Evolutionary conservation across 2,888 invertebrate genomes (phyloP), one percentile per base, ranked within the genome.

Genomic region (Brachylomia viminalis): DNA sequence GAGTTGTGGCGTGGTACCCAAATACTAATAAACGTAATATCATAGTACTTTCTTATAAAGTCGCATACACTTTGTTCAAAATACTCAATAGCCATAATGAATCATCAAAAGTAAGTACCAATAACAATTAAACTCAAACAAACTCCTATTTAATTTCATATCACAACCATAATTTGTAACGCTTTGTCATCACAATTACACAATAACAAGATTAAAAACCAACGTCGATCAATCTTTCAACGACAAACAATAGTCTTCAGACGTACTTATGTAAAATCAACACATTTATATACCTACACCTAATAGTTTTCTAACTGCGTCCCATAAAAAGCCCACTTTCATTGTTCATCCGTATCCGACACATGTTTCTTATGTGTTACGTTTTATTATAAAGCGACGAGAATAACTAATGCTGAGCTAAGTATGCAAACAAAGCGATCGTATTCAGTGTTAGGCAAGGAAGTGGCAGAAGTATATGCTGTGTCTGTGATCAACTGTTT

Each of bases 261-360:
- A 49, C 42, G 71, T 10, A 47, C 45, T 30, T 13, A 68, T 64
- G 72, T 72, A 77, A 86, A 87, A 75, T 64, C 61, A 72, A 58
- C 71, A 69, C 54, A 71, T 79, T 86, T 86, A 88, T 80, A 78
- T 87, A n/a, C n/a, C n/a, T n/a, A 82, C 82, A 85, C 33, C 45
- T 54, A 74, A 76, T 74, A 74, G 68, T 62, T 83, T 86, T 72
- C 74, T 75, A 78, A 70, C 61, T 33, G 47, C 30, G 62, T 67
- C 73, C 76, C 64, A 85, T 88, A 88, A 84, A 75, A 89, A 85
- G 52, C 23, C 56, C 73, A 72, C 89, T 86, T 86, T 89, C 89
- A 89, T 88, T 82, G 85, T 82, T 85, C 80, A 83, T 84, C 80
- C 80, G 78, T 84, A 89, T 82, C 85, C 89, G 83, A 82, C 74